These are phyloP conservation scores for Formica aserva DNA, from an alignment of 2,888 invertebrate genomes.

Conservation along the genomic window DNA sequence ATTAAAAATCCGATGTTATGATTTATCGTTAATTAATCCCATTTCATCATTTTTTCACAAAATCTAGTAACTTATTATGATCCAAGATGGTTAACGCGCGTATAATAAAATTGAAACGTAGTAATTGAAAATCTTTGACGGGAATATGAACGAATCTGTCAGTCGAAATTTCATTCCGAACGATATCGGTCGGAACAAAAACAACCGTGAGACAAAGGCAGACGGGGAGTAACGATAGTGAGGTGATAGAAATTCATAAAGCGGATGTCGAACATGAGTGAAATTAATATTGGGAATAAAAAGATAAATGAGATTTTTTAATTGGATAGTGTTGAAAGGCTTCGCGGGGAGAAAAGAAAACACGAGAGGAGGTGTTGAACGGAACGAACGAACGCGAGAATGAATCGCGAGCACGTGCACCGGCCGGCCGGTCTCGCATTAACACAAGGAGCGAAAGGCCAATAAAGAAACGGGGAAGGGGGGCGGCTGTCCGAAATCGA, in stretches of 20 bases:
- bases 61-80: not conserved
- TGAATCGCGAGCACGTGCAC: slow-evolving; percentile 37
- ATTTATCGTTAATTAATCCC: not conserved
- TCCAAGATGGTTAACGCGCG: not conserved
- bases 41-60: not conserved
- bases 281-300: slow-evolving; percentile 64
- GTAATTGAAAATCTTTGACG: not conserved
- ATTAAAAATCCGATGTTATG: not conserved
- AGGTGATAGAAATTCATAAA: slow-evolving; percentile 67
- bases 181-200: slow-evolving; percentile 1
- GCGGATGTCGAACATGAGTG: slow-evolving; percentile 24
- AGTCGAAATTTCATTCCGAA: not conserved
- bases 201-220: not conserved
- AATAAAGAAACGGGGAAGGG: slow-evolving; percentile 24
- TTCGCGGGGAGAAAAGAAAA: slow-evolving; percentile 9
- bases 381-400: slow-evolving; percentile 14
- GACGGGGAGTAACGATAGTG: slow-evolving; percentile 25
- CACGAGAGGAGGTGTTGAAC: slow-evolving; percentile 4
- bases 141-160: not conserved
- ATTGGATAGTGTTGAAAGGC: slow-evolving; percentile 69
- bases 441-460: slow-evolving; percentile 34
- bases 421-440: slow-evolving; percentile 32
- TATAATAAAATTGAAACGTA: not conserved
- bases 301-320: slow-evolving; percentile 69
- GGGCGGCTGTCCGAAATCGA: slow-evolving; percentile 36